Conservation (phyloP, 2,888 invertebrate species). For the Erynnis tages region DNA sequence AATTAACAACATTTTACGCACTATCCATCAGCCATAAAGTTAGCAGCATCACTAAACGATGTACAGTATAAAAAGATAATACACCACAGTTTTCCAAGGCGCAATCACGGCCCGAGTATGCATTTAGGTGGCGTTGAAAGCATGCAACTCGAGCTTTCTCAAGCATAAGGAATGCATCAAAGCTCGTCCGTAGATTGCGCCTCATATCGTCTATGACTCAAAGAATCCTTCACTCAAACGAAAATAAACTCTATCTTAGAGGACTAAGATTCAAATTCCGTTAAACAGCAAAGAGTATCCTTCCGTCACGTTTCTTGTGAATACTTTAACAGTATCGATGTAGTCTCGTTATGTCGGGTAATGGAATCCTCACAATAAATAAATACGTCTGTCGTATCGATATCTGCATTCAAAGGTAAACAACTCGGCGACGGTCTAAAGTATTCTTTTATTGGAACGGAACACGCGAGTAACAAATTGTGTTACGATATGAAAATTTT, state of each 20-base stretch:
- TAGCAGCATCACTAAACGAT: background rate
- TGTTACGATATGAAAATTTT: background rate
- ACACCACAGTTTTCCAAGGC: conserved; percentile 15
- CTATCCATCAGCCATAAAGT: background rate
- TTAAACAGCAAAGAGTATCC: background rate
- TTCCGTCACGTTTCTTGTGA: conserved; percentile 12
- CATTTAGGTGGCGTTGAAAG: conserved; percentile 18
- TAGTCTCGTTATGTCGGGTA: conserved; percentile 24
- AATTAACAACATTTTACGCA: too few relatives aligned
- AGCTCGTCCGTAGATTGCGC: conserved; percentile 26
- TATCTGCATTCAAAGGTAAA: conserved; percentile 10
- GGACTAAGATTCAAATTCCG: background rate
- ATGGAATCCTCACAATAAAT: conserved; percentile 27
- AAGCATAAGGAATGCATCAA: conserved; percentile 28
- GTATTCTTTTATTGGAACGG: background rate
- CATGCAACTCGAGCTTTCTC: conserved; percentile 20
- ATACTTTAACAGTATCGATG: conserved; percentile 27
- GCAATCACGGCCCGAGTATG: conserved; percentile 15
- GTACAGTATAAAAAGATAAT: background rate
- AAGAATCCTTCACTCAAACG: conserved; percentile 1
- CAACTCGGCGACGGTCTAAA: background rate
- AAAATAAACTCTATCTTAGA: background rate
- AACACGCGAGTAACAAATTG: conserved; percentile 1
- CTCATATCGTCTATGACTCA: conserved; percentile 19
- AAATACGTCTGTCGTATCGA: conserved; percentile 16